Percentiles rank a stretch among this genome's conserved stretches.
Evolutionary conservation across 2,113 vertebrate species (phyloP).

Genomic region (Elephas maximus): DNA sequence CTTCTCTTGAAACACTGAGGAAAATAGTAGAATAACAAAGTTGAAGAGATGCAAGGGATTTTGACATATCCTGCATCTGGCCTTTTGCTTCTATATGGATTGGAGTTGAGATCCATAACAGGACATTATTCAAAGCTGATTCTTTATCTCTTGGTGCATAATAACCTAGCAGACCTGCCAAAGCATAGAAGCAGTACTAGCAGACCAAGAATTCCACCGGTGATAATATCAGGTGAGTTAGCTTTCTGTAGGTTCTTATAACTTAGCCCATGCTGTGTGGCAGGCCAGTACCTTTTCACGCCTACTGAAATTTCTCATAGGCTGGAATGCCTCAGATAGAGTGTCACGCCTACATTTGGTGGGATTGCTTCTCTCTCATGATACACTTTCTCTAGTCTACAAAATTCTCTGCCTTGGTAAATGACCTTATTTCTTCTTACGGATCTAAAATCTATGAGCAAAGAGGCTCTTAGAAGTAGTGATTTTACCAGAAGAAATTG

Average conservation of each 20-base stretch:
- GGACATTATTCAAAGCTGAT: background rate
- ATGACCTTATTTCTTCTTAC: background rate
- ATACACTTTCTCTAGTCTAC: background rate
- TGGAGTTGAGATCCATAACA: background rate
- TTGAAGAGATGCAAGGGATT: background rate
- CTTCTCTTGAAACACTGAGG: background rate
- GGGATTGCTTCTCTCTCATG: background rate
- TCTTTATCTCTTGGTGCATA: background rate
- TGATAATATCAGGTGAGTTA: background rate
- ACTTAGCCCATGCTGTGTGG: background rate
- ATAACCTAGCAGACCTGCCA: background rate
- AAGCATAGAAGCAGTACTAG: background rate
- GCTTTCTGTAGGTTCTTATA: background rate
- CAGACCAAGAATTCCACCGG: background rate
- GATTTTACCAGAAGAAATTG: background rate
- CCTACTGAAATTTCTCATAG: conserved; percentile 14
- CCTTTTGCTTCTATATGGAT: background rate
- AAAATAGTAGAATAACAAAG: background rate
- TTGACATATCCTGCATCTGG: background rate
- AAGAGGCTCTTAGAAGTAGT: background rate
- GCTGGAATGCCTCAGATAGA: background rate
- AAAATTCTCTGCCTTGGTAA: background rate
- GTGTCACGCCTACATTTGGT: background rate
- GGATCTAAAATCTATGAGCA: background rate
- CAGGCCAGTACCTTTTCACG: background rate